Base-by-base conservation (phyloP, 2,113 vertebrate genomes). In the Orientallactaga bullata region DNA sequence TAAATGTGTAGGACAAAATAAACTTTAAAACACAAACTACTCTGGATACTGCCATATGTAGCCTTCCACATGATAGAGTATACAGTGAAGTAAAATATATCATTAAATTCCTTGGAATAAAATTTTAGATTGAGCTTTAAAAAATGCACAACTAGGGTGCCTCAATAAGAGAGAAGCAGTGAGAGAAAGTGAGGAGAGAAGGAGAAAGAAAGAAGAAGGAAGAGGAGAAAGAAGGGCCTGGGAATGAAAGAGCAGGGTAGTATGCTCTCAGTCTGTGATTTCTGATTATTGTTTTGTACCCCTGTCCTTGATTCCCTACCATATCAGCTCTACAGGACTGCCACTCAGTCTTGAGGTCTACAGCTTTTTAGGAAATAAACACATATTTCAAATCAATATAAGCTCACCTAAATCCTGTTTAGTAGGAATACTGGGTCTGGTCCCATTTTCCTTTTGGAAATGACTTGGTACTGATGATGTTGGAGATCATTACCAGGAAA, bases 361-460 rank as follows among this genome's bases (percentile, higher is more conserved):
- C 9, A 93, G 32, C 39, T 87, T 85, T 86, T 83, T 86, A 39
- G 37, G 73, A 83, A 60, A 26, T 90, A 72, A 55, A 68, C 65
- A 68, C 4, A 42, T 80, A 82, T 90, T 93, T 96, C 80, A 92
- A 92, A 93, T 85, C 39, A 24, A 61, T 24, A 65, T 76, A 71
- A 85, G 4, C 7, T 90, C 69, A 61, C 60, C 37, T 12, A 58
- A 73, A 42, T 68, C 24, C 39, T 84, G 5, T 47, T 86, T 61
- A 81, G 68, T 37, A 82, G 68, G 61, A 65, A 86, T 42, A 77
- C 1, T 68, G 83, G 60, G 32, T 77, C 18, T 78, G 30, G 10
- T 89, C 37, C n/a, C 30, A 51, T 17, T 91, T 88, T 35, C 80
- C 91, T 81, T 86, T 90, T 91, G 84, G 55, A 95, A 95, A 83